Evolutionary conservation across 2,888 invertebrate genomes (phyloP), one percentile per base, ranked within the genome.

Genomic region (Uloborus plumipes): DNA sequence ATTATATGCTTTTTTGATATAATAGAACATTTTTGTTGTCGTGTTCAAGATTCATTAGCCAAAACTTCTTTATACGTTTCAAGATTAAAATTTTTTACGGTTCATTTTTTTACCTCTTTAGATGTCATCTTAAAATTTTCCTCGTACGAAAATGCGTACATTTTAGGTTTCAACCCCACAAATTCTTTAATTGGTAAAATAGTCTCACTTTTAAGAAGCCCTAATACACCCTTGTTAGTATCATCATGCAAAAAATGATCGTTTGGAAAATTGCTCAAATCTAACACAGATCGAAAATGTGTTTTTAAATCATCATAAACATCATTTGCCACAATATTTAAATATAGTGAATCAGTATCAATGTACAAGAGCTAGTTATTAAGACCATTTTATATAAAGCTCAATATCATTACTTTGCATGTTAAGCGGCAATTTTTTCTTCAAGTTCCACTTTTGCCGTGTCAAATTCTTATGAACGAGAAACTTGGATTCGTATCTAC

Each of bases 1-100:
- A 71, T 1, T 13, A 31, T 2, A 26, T 71, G 61, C 9, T 71
- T 61, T 50, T 71, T 71, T 13, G 61, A 71, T 49, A 50, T 61
- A 2, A 71, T 61, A 0, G 61, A 49, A 2, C 22, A 71, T 22
- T 71, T 22, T n/a, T 4, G 22, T 3, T 61, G 16, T 61, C 61
- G 49, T 1, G 0, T 6, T 13, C 20, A 49, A 15, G 49, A 4
- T n/a, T 18, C 20, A 6, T 26, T 3, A n/a, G 14, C 6, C 11
- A 71, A 59, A 58, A 55, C 59, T 14, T 58, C 47, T 59, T 39
- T 18, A 47, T 70, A 70, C 11, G 15, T 14, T 26, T 71, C 71
- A 15, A 61, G 6, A 2, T 49, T 61, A 0, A 71, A 22, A 51
- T 71, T 49, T 61, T 15, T 49, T 2, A 71, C 14, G 7, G 26